Percentiles rank a stretch among this genome's conserved stretches.
phyloP scores from a whole-genome alignment of 2,113 vertebrate species.

The Onychorhynchus coronatus region DNA sequence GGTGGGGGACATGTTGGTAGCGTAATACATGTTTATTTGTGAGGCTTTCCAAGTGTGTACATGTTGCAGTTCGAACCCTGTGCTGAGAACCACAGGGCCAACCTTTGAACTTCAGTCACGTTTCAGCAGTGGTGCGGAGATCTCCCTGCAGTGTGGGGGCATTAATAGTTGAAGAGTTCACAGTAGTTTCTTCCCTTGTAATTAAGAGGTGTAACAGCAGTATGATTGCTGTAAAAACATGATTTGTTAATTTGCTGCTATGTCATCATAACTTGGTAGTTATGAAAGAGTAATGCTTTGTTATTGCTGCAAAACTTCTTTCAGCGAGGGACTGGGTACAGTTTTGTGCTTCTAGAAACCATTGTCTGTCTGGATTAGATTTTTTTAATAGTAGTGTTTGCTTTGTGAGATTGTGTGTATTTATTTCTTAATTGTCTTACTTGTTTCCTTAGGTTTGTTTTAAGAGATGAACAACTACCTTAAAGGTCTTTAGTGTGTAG shows the following conservation, averaged over 20 bases:
- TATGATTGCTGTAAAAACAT: neutral
- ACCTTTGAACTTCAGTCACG: neutral
- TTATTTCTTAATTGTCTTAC: neutral
- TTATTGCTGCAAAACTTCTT: neutral
- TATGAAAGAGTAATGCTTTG: neutral
- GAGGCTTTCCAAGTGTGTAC: neutral
- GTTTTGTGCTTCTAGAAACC: neutral
- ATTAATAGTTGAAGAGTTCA: neutral
- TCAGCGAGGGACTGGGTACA: neutral
- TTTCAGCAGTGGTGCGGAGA: neutral
- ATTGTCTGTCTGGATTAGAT: neutral
- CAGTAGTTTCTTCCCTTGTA: neutral
- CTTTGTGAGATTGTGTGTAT: neutral
- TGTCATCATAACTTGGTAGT: neutral
- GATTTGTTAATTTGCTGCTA: neutral
- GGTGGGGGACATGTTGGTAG: neutral
- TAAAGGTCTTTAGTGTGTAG: neutral
- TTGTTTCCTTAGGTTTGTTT: neutral
- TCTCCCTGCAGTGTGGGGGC: neutral
- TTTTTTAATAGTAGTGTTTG: neutral
- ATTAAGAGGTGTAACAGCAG: neutral
- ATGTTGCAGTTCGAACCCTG: neutral
- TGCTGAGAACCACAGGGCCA: neutral
- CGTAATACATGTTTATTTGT: neutral
- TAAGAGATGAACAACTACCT: neutral